These are phyloP conservation scores for Magallana gigas DNA, from an alignment of 1,140 invertebrate genomes.

Conservation along the genomic window DNA sequence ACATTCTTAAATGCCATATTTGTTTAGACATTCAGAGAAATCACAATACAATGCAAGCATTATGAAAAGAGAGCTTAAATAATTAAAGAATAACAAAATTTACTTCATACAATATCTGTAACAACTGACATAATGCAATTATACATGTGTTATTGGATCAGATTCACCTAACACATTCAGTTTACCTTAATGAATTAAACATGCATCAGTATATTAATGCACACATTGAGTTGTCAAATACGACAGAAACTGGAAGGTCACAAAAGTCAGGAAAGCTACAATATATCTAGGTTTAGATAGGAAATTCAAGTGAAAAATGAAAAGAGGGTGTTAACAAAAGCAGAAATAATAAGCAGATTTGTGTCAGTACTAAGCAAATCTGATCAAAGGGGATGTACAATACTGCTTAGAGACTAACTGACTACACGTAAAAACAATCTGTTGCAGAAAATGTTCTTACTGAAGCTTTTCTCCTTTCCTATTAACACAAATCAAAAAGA, in stretches of 20 bases:
- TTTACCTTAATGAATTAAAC: background rate
- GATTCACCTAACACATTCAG: background rate
- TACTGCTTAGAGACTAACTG: background rate
- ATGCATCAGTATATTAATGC: background rate
- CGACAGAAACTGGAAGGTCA: background rate
- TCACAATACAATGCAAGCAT: too few relatives aligned
- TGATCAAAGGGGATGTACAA: slow-evolving; percentile 8
- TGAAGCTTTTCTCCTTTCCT: slow-evolving; percentile 7
- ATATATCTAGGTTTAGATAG: background rate
- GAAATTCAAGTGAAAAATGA: background rate
- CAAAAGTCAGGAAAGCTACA: background rate
- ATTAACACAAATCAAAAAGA: slow-evolving; percentile 26
- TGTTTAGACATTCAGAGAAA: too few relatives aligned
- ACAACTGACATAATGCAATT: too few relatives aligned
- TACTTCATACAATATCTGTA: too few relatives aligned
- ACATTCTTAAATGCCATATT: too few relatives aligned
- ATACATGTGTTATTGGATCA: background rate
- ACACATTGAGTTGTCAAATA: background rate
- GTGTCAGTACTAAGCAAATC: slow-evolving; percentile 24
- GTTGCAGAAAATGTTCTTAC: slow-evolving; percentile 9
- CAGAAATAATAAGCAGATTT: slow-evolving; percentile 6
- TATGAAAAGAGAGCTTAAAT: too few relatives aligned
- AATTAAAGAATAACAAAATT: too few relatives aligned
- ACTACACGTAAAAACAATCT: slow-evolving; percentile 28
- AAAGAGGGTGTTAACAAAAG: background rate